These are phyloP conservation scores for Penaeus vannamei DNA, from an alignment of 1,140 invertebrate genomes.

Conservation along the genomic window DNA sequence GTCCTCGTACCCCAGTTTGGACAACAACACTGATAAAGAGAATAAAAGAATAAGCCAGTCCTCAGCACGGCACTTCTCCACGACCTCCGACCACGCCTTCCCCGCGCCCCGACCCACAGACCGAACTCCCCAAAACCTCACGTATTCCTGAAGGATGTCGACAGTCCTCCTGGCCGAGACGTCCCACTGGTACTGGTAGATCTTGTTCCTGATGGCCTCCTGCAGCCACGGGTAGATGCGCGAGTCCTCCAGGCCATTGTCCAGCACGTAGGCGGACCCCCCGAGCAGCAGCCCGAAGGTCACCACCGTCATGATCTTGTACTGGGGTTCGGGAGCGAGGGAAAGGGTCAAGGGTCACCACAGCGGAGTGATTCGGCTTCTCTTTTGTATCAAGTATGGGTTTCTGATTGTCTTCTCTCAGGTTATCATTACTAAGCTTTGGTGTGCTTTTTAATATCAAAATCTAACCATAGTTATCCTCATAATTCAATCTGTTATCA, in stretches of 20 bases:
- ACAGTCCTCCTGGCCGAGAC: conserved; percentile 76
- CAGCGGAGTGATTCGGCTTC: no score
- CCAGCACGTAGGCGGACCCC: conserved; percentile 83
- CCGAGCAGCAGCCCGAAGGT: conserved; percentile 81
- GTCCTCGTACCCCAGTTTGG: no score
- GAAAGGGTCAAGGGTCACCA: neutral
- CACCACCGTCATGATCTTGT: conserved; percentile 79
- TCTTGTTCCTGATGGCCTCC: conserved; percentile 80
- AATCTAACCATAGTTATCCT: no score
- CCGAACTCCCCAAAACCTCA: conserved; percentile 72
- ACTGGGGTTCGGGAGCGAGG: conserved; percentile 75
- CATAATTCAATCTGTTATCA: no score
- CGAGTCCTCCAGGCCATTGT: conserved; percentile 85
- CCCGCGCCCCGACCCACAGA: no score
- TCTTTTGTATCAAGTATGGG: neutral
- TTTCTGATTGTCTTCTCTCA: no score
- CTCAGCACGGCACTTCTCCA: no score
- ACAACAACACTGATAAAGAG: no score
- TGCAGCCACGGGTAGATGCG: conserved; percentile 82
- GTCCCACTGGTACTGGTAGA: conserved; percentile 80
- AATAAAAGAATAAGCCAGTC: no score
- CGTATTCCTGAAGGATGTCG: conserved; percentile 87
- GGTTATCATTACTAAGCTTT: no score
- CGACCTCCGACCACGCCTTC: no score
- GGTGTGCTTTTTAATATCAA: no score